Conservation (phyloP, 2,113 vertebrate genomes). For the Tupaia tana region DNA sequence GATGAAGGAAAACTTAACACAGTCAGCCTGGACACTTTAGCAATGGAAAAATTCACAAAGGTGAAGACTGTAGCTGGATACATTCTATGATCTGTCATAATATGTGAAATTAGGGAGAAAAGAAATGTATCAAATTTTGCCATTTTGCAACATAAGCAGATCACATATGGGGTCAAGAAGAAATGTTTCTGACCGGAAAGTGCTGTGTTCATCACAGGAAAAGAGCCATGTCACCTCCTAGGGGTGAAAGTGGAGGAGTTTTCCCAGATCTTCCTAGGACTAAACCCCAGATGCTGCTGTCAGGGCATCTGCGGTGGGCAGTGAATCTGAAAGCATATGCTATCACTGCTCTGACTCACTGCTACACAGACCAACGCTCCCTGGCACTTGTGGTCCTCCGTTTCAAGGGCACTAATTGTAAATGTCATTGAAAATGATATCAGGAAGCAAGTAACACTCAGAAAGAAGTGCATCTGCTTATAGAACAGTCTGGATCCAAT, state of each 20-base stretch:
- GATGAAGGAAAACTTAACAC: constrained; percentile 55
- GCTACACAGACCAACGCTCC: constrained; percentile 39
- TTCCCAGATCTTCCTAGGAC: constrained; percentile 35
- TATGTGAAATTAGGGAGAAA: background rate
- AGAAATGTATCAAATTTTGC: constrained; percentile 7
- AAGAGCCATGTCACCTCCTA: background rate
- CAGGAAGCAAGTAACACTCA: constrained; percentile 61
- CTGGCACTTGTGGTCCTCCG: constrained; percentile 39
- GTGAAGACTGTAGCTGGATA: background rate
- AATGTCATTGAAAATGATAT: constrained; percentile 73
- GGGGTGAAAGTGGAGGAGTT: background rate
- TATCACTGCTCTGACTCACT: constrained; percentile 63
- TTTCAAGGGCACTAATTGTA: constrained; percentile 73
- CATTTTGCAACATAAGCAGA: constrained; percentile 37
- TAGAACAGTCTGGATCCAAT: constrained; percentile 54
- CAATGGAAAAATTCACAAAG: constrained; percentile 45
- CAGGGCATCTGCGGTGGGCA: constrained; percentile 49
- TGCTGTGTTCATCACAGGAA: background rate
- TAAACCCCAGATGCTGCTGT: constrained; percentile 46
- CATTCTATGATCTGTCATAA: background rate
- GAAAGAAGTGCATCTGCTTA: constrained; percentile 53
- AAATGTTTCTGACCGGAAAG: constrained; percentile 36
- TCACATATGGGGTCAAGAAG: background rate
- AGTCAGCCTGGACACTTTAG: background rate
- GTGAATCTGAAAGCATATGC: constrained; percentile 60